Evolutionary conservation across 1,140 invertebrate genomes (phyloP).

Genomic region (Potamilus streckersoni): DNA sequence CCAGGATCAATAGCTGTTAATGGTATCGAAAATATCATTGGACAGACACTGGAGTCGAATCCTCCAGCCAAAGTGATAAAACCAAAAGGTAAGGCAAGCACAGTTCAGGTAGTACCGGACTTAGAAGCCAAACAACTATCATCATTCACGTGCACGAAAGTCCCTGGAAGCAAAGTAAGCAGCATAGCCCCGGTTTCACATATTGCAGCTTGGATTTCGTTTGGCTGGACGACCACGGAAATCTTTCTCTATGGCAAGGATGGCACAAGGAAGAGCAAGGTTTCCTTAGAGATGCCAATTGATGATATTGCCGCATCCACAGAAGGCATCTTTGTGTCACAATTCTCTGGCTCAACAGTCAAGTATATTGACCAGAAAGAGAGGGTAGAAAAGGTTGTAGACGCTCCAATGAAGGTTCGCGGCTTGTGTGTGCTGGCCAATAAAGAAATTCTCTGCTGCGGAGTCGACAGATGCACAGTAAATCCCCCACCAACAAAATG

Average conservation of each 20-base stretch:
- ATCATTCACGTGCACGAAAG: conserved; percentile 21
- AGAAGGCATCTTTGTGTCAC: conserved; percentile 22
- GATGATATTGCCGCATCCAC: conserved; percentile 22
- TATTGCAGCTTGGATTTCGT: conserved; percentile 26
- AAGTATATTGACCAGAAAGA: conserved; percentile 16
- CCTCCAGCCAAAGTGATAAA: background rate
- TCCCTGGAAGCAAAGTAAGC: conserved; percentile 28
- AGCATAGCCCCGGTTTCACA: conserved; percentile 25
- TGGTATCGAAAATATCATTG: conserved; percentile 4
- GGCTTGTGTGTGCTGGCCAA: conserved; percentile 12
- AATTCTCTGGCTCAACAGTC: conserved; percentile 17
- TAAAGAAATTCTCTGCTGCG: conserved; percentile 24
- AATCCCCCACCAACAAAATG: conserved; percentile 21
- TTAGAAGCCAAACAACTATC: conserved; percentile 13
- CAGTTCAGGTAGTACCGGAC: conserved; percentile 22
- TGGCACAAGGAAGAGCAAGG: conserved; percentile 12
- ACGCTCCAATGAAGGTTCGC: conserved; percentile 19
- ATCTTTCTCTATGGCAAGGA: conserved; percentile 31
- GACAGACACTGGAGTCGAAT: conserved; percentile 3
- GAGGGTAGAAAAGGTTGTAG: conserved; percentile 19
- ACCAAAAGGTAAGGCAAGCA: background rate
- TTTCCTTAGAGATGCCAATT: conserved; percentile 11
- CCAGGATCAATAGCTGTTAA: conserved; percentile 1
- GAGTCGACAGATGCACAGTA: conserved; percentile 23
- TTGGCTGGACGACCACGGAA: conserved; percentile 30